These are phyloP conservation scores for Ispidina picta DNA, from an alignment of 2,797 vertebrate genomes.

Conservation along the genomic window DNA sequence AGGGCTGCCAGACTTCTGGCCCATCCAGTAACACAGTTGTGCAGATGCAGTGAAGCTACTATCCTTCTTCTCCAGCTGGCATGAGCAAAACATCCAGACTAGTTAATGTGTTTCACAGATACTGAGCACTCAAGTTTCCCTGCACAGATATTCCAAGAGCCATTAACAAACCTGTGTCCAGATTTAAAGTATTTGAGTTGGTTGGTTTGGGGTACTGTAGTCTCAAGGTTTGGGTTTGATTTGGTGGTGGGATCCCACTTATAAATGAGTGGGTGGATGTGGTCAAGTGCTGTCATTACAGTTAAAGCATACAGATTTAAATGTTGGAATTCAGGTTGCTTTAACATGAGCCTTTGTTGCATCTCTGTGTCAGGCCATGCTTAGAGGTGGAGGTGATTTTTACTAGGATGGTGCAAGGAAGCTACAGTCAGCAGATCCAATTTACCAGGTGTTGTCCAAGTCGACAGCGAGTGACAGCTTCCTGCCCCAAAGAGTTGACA, in stretches of 20 bases:
- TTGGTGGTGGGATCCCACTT: not conserved
- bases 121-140: not conserved
- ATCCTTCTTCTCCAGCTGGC: constrained; percentile 23
- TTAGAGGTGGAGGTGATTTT: not conserved
- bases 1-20: constrained; percentile 12
- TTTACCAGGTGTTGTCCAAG: not conserved
- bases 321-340: not conserved
- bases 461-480: not conserved
- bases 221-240: not conserved
- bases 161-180: not conserved
- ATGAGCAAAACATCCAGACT: not conserved
- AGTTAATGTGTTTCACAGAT: not conserved
- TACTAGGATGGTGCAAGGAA: not conserved
- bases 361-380: not conserved
- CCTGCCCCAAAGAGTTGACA: not conserved
- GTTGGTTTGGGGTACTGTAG: not conserved
- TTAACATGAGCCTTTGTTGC: not conserved
- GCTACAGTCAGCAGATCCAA: accelerated
- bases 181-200: not conserved
- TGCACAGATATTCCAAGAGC: not conserved
- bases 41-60: not conserved
- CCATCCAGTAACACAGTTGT: not conserved
- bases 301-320: not conserved
- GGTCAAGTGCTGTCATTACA: not conserved
- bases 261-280: not conserved